These are phyloP conservation scores for Notocelia uddmanniana DNA, from an alignment of 2,888 invertebrate species.

Conservation along the genomic window DNA sequence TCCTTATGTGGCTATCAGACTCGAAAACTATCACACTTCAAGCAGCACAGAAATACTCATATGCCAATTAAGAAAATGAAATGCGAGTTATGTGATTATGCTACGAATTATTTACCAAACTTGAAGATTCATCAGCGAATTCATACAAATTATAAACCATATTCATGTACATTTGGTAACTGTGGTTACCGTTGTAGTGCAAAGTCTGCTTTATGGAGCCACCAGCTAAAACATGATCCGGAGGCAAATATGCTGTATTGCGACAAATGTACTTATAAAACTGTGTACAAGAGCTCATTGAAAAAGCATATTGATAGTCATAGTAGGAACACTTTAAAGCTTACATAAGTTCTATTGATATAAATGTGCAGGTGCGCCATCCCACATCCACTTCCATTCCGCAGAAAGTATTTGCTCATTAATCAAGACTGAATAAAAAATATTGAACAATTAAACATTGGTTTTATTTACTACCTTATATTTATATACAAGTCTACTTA, in stretches of 20 bases:
- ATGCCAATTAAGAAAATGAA: conserved; percentile 47
- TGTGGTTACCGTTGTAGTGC: conserved; percentile 54
- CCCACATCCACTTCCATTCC: too few relatives aligned
- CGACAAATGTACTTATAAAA: conserved; percentile 65
- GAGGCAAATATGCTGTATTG: conserved; percentile 59
- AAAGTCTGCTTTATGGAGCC: conserved; percentile 60
- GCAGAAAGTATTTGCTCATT: not conserved
- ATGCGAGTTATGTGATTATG: conserved; percentile 57
- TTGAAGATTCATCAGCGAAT: conserved; percentile 59
- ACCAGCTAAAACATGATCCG: conserved; percentile 59
- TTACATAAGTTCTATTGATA: conserved; percentile 19
- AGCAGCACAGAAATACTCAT: conserved; percentile 57
- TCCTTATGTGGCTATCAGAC: conserved; percentile 58
- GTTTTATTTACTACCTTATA: conserved; percentile 38
- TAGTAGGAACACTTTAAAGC: conserved; percentile 53
- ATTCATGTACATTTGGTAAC: conserved; percentile 51
- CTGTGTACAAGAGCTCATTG: conserved; percentile 63
- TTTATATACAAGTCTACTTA: conserved; percentile 39
- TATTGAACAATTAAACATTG: conserved; percentile 16
- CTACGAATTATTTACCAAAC: conserved; percentile 58
- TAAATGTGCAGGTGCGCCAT: too few relatives aligned
- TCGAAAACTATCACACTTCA: conserved; percentile 55
- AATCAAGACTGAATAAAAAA: conserved; percentile 21
- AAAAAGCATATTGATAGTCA: conserved; percentile 61
- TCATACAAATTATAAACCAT: conserved; percentile 56